Base-by-base conservation (phyloP, 2,797 vertebrate species). In the Artibeus lituratus region DNA sequence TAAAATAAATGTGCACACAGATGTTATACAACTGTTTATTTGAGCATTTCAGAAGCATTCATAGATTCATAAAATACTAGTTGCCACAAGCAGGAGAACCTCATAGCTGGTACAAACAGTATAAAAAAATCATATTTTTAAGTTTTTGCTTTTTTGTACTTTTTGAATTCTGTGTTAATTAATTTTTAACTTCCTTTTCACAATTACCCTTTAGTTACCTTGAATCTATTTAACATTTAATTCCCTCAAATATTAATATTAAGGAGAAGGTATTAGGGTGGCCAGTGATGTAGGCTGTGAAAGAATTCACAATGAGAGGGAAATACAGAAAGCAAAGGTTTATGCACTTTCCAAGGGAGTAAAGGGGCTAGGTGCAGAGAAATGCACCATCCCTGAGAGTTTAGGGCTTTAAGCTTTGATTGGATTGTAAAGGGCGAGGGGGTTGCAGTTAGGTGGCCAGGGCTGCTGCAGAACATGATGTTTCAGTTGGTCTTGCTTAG, bases 221-320 rank as follows among this genome's bases (percentile, higher is more conserved):
- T 82, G 51, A 91, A 85, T 88, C 42, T 94, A 74, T 82, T 91
- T 93, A 89, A 83, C 37, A 89, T 87, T 59, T 44, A 89, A 14
- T 90, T 91, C 49, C 49, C 35, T 92, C 53, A 62, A 67, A 94
- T 82, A 92, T 87, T 77, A 51, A 59, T 29, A 29, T 59, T 59
- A 57, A 57, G 24, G 57, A 59, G 29, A 62, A 62, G 26, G 29
- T 62, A 26, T 59, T 29, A 14, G 59, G 29, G 59, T 62, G 29
- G 59, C 59, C 29, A 59, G 24, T 11, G 10, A 59, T 59, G 57
- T 59, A 26, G 57, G 57, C 24, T 59, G 24, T 59, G 57, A 59
- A 59, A 59, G 57, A 59, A 59, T 59, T 59, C 57, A 62, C 59
- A 62, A 62, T 62, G 59, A 62, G 29, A 62, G 12, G 59, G 12